Evolutionary conservation across 2,888 invertebrate species (phyloP).

Genomic region (Dasypogon diadema): DNA sequence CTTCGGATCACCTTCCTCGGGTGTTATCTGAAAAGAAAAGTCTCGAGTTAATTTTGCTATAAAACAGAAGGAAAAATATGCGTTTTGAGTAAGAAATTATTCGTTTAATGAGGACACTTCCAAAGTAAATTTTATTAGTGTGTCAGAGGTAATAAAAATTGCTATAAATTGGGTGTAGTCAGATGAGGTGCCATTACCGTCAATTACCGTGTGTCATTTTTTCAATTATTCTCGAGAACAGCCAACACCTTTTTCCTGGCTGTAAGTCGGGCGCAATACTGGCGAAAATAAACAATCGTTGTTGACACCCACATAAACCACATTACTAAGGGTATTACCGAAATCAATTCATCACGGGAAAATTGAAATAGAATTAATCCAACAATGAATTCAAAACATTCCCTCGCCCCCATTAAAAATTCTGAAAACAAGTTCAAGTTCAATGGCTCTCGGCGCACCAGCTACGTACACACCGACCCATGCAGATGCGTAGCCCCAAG

Average conservation of each 20-base stretch:
- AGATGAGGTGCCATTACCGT: not conserved
- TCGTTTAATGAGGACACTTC: too few relatives aligned
- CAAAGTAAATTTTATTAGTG: too few relatives aligned
- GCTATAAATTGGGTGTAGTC: not conserved
- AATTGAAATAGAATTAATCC: constrained; percentile 26
- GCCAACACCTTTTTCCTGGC: not conserved
- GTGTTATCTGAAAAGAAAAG: too few relatives aligned
- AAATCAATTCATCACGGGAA: not conserved
- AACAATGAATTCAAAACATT: constrained; percentile 34
- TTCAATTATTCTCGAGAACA: not conserved
- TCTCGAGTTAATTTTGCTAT: too few relatives aligned
- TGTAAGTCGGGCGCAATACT: not conserved
- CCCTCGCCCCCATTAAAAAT: constrained; percentile 42
- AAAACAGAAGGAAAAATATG: too few relatives aligned
- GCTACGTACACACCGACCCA: not conserved
- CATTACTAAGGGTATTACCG: not conserved
- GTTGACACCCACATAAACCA: not conserved
- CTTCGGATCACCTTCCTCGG: too few relatives aligned
- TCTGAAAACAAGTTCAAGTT: constrained; percentile 48
- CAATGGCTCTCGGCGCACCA: constrained; percentile 40
- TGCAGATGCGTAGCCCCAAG: not conserved
- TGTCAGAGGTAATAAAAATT: too few relatives aligned
- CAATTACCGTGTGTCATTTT: not conserved
- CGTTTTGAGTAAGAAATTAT: too few relatives aligned
- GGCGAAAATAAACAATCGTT: not conserved